phyloP scores from a whole-genome alignment of 2,888 invertebrate species.

The Malacosoma neustria region DNA sequence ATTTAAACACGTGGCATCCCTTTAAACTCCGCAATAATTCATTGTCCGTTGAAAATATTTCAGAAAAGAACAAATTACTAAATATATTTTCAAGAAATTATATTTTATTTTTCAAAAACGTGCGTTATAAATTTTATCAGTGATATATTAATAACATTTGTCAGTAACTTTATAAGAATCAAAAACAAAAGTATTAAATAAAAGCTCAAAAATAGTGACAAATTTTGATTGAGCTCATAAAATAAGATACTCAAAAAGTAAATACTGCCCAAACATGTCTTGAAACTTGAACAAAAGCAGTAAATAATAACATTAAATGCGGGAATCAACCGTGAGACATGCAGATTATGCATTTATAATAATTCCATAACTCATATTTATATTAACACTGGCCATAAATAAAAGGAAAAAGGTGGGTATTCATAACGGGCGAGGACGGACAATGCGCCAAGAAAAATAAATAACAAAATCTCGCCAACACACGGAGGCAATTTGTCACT shows the following conservation, averaged over 20 bases:
- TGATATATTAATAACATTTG: too few relatives aligned
- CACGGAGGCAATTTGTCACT: constrained; percentile 53
- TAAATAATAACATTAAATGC: constrained; percentile 53
- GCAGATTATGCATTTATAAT: constrained; percentile 48
- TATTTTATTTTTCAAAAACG: not conserved
- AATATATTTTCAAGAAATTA: not conserved
- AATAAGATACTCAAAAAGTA: not conserved
- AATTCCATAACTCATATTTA: constrained; percentile 47
- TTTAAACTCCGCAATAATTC: constrained; percentile 5
- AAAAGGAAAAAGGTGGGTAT: constrained; percentile 27
- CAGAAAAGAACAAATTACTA: constrained; percentile 1
- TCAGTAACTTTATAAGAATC: too few relatives aligned
- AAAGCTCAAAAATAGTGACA: too few relatives aligned
- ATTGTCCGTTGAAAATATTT: constrained; percentile 6
- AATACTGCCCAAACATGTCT: not conserved
- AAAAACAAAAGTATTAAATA: too few relatives aligned
- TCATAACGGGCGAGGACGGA: constrained; percentile 20
- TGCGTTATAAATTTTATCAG: not conserved
- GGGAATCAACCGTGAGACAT: constrained; percentile 32
- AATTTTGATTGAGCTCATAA: not conserved
- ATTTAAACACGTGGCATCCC: constrained; percentile 4
- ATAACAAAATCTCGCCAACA: constrained; percentile 18
- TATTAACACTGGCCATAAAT: constrained; percentile 39
- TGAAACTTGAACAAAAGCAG: constrained; percentile 41
- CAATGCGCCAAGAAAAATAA: constrained; percentile 40